phyloP scores from a whole-genome alignment of 2,888 invertebrate genomes.

The Scaptodrosophila latifasciaeformis region DNA sequence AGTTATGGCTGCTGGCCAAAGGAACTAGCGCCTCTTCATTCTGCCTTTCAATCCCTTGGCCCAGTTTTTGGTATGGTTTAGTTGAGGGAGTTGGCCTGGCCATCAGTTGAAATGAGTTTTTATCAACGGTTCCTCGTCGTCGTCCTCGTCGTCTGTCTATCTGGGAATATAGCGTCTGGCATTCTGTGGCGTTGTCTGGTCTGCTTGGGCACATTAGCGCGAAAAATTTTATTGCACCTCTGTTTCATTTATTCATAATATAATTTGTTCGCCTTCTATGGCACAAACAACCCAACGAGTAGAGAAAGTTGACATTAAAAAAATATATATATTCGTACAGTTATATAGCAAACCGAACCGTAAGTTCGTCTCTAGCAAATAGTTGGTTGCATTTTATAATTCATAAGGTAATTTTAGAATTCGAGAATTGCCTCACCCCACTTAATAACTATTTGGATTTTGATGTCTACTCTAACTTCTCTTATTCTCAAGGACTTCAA shows the following conservation, averaged over 20 bases:
- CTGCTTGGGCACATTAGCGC: constrained; percentile 54
- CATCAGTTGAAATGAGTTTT: constrained; percentile 64
- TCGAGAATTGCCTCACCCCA: background rate
- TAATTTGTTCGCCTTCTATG: constrained; percentile 30
- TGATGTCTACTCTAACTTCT: constrained; percentile 11
- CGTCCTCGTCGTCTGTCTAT: constrained; percentile 18
- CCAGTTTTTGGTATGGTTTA: background rate
- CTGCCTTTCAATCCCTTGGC: background rate
- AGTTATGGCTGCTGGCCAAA: background rate
- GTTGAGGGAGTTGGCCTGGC: constrained; percentile 22
- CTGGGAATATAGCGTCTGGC: background rate
- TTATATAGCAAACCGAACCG: background rate
- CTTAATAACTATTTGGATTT: background rate
- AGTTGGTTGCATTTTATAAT: constrained; percentile 50
- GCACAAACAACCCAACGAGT: too few species aligned
- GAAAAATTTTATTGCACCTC: constrained; percentile 71
- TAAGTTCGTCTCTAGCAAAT: background rate
- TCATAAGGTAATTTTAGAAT: constrained; percentile 51
- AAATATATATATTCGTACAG: constrained; percentile 13
- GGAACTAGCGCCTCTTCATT: background rate
- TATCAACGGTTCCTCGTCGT: constrained; percentile 47
- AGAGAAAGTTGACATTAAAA: constrained; percentile 54
- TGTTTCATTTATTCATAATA: constrained; percentile 47
- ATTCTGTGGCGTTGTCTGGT: background rate
- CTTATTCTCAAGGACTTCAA: background rate